These are phyloP conservation scores for Lutraria rhynchaena DNA, from an alignment of 1,140 invertebrate genomes.

Conservation along the genomic window DNA sequence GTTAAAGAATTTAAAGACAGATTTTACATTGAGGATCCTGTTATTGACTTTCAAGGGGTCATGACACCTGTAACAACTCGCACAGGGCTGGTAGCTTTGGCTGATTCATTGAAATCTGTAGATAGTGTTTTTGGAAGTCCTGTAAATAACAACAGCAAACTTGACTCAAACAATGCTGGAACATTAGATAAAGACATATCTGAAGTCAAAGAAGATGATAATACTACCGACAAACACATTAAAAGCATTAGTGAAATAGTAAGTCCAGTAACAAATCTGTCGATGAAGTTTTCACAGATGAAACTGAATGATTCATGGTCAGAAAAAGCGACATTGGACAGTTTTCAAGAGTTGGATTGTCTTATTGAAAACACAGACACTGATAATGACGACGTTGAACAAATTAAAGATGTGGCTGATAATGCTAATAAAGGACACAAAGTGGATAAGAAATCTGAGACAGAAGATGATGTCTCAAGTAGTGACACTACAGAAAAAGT, in stretches of 20 bases:
- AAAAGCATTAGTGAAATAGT: constrained; percentile 31
- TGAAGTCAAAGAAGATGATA: not conserved
- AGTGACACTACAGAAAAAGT: not conserved
- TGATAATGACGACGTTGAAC: not conserved
- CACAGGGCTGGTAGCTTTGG: not conserved
- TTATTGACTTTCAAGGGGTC: not conserved
- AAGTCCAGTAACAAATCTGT: constrained; percentile 37
- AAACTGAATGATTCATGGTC: constrained; percentile 28
- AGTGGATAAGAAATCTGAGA: not conserved
- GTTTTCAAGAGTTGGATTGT: not conserved
- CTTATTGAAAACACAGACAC: not conserved
- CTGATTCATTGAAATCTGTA: constrained; percentile 10
- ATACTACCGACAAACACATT: not conserved
- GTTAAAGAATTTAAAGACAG: constrained; percentile 44
- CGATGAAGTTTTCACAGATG: constrained; percentile 8
- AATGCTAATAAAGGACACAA: not conserved
- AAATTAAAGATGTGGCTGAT: too few relatives aligned
- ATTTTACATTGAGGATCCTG: not conserved
- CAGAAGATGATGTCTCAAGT: not conserved
- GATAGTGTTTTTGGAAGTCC: constrained; percentile 13
- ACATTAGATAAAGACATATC: not conserved
- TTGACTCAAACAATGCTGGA: not conserved
- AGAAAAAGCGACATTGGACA: constrained; percentile 8
- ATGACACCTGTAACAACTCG: constrained; percentile 22
- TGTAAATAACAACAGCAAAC: not conserved